A percentile compares a stretch with the other conserved stretches of the same genome.
Evolutionary conservation across 2,888 invertebrate genomes (phyloP).

Genomic region (Melanophora roralis): DNA sequence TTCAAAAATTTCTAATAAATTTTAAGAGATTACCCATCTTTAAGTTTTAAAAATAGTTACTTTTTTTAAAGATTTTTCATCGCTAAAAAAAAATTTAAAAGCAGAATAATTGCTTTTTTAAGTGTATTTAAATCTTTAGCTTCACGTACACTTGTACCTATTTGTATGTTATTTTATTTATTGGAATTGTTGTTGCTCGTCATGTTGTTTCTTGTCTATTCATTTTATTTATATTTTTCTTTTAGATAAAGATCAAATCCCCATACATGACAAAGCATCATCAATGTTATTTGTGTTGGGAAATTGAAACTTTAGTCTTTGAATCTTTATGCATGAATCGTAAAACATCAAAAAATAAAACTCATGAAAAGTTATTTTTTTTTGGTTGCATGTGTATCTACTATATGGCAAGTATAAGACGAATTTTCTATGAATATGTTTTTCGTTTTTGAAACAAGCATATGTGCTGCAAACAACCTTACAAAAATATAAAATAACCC

Average conservation of each 20-base stretch:
- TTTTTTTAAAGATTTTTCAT: too few species aligned
- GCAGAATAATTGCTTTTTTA: too few species aligned
- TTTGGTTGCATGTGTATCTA: neutral
- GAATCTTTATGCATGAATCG: slow-evolving; percentile 12
- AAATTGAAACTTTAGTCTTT: slow-evolving; percentile 42
- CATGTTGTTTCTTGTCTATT: slow-evolving; percentile 24
- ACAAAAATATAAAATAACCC: too few species aligned
- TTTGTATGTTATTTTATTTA: neutral
- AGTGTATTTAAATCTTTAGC: too few species aligned
- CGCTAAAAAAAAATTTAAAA: too few species aligned
- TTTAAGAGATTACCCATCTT: too few species aligned
- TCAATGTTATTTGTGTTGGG: slow-evolving; percentile 51
- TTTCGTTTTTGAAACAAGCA: too few species aligned
- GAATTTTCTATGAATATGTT: too few species aligned
- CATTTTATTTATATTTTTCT: slow-evolving; percentile 19
- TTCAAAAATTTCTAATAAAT: too few species aligned
- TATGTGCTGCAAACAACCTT: too few species aligned
- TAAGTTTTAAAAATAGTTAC: too few species aligned
- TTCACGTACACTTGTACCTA: neutral
- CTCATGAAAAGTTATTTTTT: neutral
- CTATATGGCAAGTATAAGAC: neutral
- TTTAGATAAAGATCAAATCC: slow-evolving; percentile 58
- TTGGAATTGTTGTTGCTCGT: neutral
- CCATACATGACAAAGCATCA: slow-evolving; percentile 54
- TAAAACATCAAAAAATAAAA: neutral